Conservation (phyloP, 2,888 invertebrate genomes). For the Epirrhoe alternata region DNA sequence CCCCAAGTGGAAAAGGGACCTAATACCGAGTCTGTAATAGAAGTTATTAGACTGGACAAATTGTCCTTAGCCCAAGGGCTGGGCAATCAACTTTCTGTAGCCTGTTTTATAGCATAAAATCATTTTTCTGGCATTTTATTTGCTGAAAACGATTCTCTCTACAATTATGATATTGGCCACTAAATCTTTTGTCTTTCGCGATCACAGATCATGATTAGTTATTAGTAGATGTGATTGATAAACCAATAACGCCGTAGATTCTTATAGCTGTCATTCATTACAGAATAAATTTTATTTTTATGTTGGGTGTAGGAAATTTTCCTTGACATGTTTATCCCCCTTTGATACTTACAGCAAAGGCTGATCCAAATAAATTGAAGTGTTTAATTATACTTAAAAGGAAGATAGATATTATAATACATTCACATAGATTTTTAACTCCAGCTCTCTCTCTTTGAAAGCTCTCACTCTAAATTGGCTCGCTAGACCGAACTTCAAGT, state of each 20-base stretch:
- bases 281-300: conserved; percentile 6
- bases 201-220: no score
- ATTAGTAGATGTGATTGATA: neutral
- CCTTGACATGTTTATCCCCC: conserved; percentile 15
- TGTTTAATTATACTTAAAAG: neutral
- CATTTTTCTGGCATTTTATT: no score
- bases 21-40: conserved; percentile 23
- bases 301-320: neutral
- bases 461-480: neutral
- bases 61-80: conserved; percentile 18
- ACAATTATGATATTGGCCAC: no score
- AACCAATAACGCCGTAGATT: neutral
- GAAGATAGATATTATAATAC: no score
- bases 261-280: conserved; percentile 14
- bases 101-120: neutral
- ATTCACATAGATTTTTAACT: no score
- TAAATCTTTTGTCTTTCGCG: no score
- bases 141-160: no score
- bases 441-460: no score
- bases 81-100: conserved; percentile 11
- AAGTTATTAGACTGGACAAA: conserved; percentile 35
- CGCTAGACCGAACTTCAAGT: neutral
- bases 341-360: conserved; percentile 2
- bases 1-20: conserved; percentile 35
- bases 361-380: no score